Conservation (phyloP, 2,113 vertebrate species). For the Uria aalge region DNA sequence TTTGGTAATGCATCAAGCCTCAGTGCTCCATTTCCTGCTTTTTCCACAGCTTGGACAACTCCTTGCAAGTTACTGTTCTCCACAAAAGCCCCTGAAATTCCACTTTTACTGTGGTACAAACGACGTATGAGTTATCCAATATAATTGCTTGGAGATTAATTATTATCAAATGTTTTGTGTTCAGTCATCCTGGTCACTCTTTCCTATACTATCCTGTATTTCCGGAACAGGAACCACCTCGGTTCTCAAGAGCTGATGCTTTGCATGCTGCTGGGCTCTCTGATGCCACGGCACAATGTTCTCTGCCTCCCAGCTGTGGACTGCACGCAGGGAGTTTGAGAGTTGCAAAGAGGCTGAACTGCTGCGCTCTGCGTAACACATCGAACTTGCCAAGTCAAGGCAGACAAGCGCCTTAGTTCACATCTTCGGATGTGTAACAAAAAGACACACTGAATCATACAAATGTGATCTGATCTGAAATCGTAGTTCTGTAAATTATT, state of each 20-base stretch:
- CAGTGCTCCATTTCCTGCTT: not conserved
- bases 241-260: not conserved
- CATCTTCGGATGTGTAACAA: not conserved
- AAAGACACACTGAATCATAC: not conserved
- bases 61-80: not conserved
- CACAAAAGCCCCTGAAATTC: not conserved
- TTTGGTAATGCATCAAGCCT: not conserved
- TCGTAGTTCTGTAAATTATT: not conserved
- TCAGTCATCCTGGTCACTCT: not conserved
- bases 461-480: not conserved
- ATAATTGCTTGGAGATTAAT: not conserved
- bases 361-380: not conserved
- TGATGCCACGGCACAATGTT: not conserved
- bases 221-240: not conserved
- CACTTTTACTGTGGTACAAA: not conserved
- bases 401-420: not conserved
- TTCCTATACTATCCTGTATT: not conserved
- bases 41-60: not conserved
- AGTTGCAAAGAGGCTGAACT: not conserved
- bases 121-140: not conserved
- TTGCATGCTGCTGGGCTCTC: not conserved
- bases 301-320: not conserved
- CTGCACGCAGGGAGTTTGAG: not conserved
- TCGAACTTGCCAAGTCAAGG: not conserved
- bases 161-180: not conserved